phyloP scores from a whole-genome alignment of 2,113 vertebrate species.

The Pterophyllum scalare region DNA sequence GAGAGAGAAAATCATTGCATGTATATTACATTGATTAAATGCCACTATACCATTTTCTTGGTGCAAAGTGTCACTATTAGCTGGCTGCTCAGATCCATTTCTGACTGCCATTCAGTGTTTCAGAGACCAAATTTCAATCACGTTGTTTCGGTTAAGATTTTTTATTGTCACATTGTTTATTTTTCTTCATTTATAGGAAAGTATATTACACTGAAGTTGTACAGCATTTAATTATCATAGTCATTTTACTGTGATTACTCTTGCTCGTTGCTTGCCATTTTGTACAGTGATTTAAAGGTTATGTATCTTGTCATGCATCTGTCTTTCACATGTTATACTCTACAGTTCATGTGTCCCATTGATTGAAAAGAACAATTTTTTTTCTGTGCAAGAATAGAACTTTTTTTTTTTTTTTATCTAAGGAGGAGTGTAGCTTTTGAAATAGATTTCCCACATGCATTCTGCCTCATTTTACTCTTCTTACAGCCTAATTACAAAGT shows the following conservation, averaged over 20 bases:
- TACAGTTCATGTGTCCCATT: slow-evolving; percentile 12
- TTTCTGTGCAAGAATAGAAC: slow-evolving; percentile 43
- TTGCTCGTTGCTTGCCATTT: neutral
- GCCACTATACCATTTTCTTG: slow-evolving; percentile 32
- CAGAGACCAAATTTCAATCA: neutral
- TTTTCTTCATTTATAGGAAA: neutral
- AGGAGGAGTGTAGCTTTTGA: slow-evolving; percentile 55
- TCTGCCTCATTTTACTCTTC: slow-evolving; percentile 65
- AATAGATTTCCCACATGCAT: slow-evolving; percentile 76
- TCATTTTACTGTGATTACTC: neutral
- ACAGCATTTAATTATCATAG: neutral
- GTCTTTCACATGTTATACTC: neutral
- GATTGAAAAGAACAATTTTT: slow-evolving; percentile 28
- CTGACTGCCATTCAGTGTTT: slow-evolving; percentile 1
- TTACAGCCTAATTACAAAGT: slow-evolving; percentile 74
- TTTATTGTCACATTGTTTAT: neutral
- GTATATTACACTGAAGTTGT: neutral
- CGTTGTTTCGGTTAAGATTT: neutral
- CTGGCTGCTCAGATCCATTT: slow-evolving; percentile 23
- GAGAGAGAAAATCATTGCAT: slow-evolving; percentile 33
- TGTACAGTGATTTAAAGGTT: neutral
- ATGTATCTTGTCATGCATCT: neutral
- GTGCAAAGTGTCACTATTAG: slow-evolving; percentile 39
- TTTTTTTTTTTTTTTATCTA: slow-evolving; percentile 42
- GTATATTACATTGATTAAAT: slow-evolving; percentile 42